A percentile compares a stretch with the other conserved stretches of the same genome.
phyloP scores from a whole-genome alignment of 2,797 vertebrate species.

The Karalla daura region DNA sequence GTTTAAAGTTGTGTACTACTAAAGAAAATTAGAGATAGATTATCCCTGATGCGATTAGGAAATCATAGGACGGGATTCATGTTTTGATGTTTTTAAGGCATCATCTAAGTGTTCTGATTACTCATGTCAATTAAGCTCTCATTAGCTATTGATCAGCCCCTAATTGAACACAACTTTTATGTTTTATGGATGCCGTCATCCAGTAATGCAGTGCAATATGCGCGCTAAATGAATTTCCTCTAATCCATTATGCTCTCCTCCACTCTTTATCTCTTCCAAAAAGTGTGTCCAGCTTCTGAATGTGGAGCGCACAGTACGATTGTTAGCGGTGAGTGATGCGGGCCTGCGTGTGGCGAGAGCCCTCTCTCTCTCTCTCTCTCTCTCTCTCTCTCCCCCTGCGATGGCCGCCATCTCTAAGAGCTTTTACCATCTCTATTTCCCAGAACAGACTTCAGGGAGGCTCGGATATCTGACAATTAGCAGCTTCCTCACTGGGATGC shows the following conservation, averaged over 20 bases:
- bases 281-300: conserved; percentile 42
- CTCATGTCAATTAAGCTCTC: neutral
- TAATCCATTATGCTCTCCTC: conserved; percentile 4
- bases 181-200: too few species aligned
- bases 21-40: neutral
- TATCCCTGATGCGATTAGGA: neutral
- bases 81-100: neutral
- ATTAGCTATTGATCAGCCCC: too few species aligned
- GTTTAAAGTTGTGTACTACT: neutral
- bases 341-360: conserved; percentile 44
- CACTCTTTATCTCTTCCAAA: conserved; percentile 17
- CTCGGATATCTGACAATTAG: conserved; percentile 69
- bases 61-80: too few species aligned
- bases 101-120: neutral
- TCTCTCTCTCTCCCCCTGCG: too few species aligned
- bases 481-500: conserved; percentile 46
- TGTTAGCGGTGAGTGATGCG: conserved; percentile 4
- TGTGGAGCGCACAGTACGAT: conserved; percentile 17
- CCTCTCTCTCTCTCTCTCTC: too few species aligned
- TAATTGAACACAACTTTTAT: neutral
- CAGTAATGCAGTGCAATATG: neutral
- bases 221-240: neutral
- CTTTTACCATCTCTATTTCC: conserved; percentile 72
- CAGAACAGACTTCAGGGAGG: conserved; percentile 61
- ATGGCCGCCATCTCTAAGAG: conserved; percentile 64